Conservation (phyloP, 2,797 vertebrate genomes). For the Urocyon cinereoargenteus region DNA sequence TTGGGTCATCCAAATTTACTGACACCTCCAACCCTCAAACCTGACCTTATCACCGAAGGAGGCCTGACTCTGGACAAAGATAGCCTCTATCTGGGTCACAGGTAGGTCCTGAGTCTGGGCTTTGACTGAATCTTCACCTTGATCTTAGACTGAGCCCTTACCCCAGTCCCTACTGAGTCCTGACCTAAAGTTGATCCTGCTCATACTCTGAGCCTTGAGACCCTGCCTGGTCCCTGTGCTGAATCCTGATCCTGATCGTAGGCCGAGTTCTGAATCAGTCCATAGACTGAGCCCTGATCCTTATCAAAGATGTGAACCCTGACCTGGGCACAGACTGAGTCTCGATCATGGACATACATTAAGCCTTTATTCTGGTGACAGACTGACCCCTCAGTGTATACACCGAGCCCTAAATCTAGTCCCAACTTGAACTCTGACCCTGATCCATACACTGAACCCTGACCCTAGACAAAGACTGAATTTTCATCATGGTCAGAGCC, state of each 20-base stretch:
- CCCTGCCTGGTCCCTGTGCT: neutral
- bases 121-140: neutral
- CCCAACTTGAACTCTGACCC: neutral
- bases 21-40: neutral
- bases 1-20: neutral
- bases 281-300: neutral
- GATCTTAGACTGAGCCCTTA: neutral
- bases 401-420: neutral
- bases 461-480: neutral
- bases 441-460: neutral
- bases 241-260: neutral
- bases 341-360: neutral
- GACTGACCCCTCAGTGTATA: neutral
- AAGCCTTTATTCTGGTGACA: neutral
- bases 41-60: neutral
- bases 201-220: neutral
- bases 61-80: neutral
- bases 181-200: neutral
- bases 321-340: neutral
- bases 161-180: neutral
- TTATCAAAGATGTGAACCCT: neutral
- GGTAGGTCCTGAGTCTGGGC: neutral
- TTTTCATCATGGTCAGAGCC: neutral
- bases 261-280: neutral
- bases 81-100: slow-evolving; percentile 33